Evolutionary conservation across 2,888 invertebrate species (phyloP), one percentile per base, ranked within the genome.

Genomic region (Mimachlamys varia): DNA sequence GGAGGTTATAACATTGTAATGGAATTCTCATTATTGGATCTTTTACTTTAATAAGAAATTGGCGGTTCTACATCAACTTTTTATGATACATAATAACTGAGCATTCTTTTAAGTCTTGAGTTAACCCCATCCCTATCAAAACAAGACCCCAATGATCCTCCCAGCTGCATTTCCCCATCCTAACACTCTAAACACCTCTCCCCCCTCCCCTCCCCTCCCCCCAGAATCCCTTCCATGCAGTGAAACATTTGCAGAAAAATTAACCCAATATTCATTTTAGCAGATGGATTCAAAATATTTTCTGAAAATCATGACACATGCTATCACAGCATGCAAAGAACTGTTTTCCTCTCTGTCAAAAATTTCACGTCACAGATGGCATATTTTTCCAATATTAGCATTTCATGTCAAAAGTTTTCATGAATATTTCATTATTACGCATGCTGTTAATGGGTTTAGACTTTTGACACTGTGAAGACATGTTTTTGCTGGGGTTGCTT

Each of bases 381-480:
- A 76, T 27, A 76, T 33, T 76, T 62, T 76, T 76, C 76, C 76
- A 76, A 76, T 76, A 76, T 76, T 76, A 76, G 33, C 76, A 76
- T 76, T 62, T 76, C 76, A 76, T 76, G 76, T 76, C 76, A 76
- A 33, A 76, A 76, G 76, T 33, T 76, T 33, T 76, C 76, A 76
- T 76, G 76, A 76, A 76, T 76, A 76, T 76, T 76, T 76, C 76
- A 76, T 76, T 27, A 27, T 76, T 76, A 27, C 4, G 76, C 76
- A 33, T 27, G 33, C 62, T 62, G 62, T 22, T 62, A 62, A 62
- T 62, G 62, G 62, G 7, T 62, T 62, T 62, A 7, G 62, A 62
- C 62, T 62, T 62, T 76, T 76, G 76, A 76, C 76, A 76, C 76
- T 33, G 76, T 76, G 76, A 76, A 76, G 76, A 33, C 76, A 76